A percentile compares a stretch with the other conserved stretches of the same genome.
phyloP scores from a whole-genome alignment of 2,113 vertebrate species.

The Anser brachyrhynchus region DNA sequence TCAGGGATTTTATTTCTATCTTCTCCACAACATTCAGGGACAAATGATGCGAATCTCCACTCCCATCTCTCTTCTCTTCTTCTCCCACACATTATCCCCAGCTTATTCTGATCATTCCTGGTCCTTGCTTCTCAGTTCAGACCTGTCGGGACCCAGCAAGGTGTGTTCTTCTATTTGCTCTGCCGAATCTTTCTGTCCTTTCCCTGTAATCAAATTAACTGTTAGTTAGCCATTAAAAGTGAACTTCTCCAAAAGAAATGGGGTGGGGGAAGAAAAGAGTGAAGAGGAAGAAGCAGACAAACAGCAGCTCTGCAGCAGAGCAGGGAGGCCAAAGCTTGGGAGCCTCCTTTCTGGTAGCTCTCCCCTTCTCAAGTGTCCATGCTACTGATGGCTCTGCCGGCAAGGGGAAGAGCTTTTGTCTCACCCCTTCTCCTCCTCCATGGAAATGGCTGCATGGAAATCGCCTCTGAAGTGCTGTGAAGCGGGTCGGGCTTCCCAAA shows the following conservation, averaged over 20 bases:
- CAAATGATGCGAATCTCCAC: background rate
- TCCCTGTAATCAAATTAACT: slow-evolving; percentile 26
- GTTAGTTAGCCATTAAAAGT: slow-evolving; percentile 37
- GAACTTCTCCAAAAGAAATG: background rate
- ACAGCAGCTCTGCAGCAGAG: background rate
- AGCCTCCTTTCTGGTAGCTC: background rate
- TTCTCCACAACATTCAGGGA: background rate
- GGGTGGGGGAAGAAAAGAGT: no score
- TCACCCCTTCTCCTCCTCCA: background rate
- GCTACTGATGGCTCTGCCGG: background rate
- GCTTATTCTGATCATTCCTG: background rate
- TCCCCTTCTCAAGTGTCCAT: background rate
- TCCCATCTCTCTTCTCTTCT: background rate
- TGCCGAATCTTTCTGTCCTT: background rate
- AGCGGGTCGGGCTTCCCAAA: background rate
- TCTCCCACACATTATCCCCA: background rate
- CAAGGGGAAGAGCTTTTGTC: background rate
- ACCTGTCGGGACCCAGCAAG: slow-evolving; percentile 8
- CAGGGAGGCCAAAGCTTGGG: background rate
- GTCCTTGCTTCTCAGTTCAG: slow-evolving; percentile 10
- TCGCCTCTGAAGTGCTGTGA: background rate
- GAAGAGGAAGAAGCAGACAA: background rate
- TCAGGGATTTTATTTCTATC: slow-evolving; percentile 1
- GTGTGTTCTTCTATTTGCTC: background rate
- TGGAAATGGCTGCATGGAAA: background rate